Evolutionary conservation across 2,797 vertebrate species (phyloP).

Genomic region (Sebastes cheni): DNA sequence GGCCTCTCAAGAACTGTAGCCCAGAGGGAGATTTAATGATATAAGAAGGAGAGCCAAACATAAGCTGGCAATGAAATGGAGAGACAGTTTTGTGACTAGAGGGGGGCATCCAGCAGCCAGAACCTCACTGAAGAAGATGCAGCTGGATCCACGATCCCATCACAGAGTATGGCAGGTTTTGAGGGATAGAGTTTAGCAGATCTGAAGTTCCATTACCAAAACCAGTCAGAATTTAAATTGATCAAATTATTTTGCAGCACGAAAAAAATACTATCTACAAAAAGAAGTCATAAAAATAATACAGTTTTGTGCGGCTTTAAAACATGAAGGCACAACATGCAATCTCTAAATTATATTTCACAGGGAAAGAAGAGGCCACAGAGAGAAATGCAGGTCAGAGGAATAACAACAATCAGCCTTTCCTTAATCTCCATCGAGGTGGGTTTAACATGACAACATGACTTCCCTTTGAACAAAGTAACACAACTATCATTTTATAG

Average conservation of each 20-base stretch:
- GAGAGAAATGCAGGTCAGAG: background rate
- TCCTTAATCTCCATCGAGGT: background rate
- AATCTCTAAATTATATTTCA: background rate
- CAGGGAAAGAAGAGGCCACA: background rate
- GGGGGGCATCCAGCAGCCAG: slow-evolving; percentile 11
- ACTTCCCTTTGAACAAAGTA: background rate
- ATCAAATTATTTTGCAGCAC: background rate
- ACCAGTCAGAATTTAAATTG: background rate
- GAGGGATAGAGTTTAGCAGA: background rate
- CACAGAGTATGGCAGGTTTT: background rate
- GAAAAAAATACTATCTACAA: background rate
- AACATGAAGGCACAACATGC: background rate
- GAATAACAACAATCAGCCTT: background rate
- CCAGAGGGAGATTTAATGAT: slow-evolving; percentile 21
- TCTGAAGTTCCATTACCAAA: background rate
- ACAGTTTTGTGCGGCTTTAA: background rate
- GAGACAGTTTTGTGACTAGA: slow-evolving; percentile 21
- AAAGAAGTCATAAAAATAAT: background rate
- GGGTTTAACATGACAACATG: background rate
- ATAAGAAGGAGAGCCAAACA: slow-evolving; percentile 26
- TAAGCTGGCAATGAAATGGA: slow-evolving; percentile 20
- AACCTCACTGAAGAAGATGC: slow-evolving; percentile 13
- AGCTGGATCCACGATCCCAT: slow-evolving; percentile 11
- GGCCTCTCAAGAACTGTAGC: background rate
- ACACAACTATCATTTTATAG: background rate